A percentile compares a stretch with the other conserved stretches of the same genome.
These are phyloP conservation scores for Xestia sexstrigata DNA, from an alignment of 2,888 invertebrate species.

Conservation along the genomic window DNA sequence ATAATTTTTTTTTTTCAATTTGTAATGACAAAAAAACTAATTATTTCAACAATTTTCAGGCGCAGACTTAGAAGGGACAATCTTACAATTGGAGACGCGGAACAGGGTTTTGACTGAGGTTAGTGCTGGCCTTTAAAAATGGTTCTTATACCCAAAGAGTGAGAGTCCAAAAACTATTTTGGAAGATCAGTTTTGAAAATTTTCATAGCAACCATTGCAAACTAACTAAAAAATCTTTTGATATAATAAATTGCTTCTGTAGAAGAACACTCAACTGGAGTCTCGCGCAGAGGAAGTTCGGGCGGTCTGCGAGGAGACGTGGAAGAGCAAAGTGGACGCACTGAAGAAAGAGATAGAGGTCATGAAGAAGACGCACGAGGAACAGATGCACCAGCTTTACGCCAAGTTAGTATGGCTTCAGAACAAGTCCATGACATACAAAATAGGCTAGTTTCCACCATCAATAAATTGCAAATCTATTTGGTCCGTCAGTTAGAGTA, in stretches of 20 bases:
- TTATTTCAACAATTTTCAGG: constrained; percentile 72
- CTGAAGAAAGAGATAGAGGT: constrained; percentile 91
- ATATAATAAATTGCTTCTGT: neutral
- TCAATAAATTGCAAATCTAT: too few relatives aligned
- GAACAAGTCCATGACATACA: neutral
- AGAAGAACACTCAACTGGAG: constrained; percentile 86
- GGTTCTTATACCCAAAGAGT: neutral
- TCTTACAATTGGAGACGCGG: constrained; percentile 92
- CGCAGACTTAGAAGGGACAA: constrained; percentile 89
- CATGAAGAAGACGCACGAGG: constrained; percentile 92
- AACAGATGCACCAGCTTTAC: constrained; percentile 95
- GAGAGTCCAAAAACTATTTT: neutral
- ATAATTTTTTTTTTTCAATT: neutral
- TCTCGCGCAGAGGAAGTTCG: constrained; percentile 76
- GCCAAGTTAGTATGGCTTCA: constrained; percentile 91
- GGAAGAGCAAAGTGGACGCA: constrained; percentile 91
- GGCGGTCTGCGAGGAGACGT: constrained; percentile 90
- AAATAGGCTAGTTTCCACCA: too few relatives aligned
- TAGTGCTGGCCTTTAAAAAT: neutral
- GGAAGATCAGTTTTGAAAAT: neutral
- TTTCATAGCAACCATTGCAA: neutral
- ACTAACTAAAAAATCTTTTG: neutral
- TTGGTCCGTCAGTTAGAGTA: too few relatives aligned
- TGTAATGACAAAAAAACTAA: neutral
- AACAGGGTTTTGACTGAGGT: constrained; percentile 92